A percentile compares a stretch with the other conserved stretches of the same genome.
Evolutionary conservation across 1,140 invertebrate genomes (phyloP).

Genomic region (Megalopta genalis): DNA sequence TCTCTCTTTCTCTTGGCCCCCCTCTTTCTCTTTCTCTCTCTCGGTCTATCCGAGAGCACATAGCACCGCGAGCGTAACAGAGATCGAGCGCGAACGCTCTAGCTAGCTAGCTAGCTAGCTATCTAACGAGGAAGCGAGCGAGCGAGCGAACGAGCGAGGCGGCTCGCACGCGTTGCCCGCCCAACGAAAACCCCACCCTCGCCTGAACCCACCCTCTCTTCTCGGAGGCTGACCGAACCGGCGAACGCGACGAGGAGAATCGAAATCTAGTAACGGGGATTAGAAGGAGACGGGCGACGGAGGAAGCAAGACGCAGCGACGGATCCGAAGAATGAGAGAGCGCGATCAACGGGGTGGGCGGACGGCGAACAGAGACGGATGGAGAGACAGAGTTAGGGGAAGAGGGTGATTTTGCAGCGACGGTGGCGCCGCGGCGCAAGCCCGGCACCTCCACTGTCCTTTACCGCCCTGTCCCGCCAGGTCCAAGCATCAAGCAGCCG

Average conservation of each 20-base stretch:
- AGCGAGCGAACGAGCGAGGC: slow-evolving; percentile 1
- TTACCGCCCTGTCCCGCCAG: slow-evolving; percentile 48
- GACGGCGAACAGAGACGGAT: no score
- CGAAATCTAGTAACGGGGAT: not conserved
- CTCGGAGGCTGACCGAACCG: slow-evolving; percentile 10
- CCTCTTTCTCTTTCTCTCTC: no score
- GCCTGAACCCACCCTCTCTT: not conserved
- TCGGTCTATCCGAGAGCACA: not conserved
- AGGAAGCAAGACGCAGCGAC: not conserved
- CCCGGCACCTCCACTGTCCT: slow-evolving; percentile 55
- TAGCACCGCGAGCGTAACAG: slow-evolving; percentile 16
- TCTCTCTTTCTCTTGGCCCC: no score
- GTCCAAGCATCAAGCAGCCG: slow-evolving; percentile 22
- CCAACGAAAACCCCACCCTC: slow-evolving; percentile 55
- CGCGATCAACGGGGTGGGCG: not conserved
- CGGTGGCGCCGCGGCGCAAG: slow-evolving; percentile 68
- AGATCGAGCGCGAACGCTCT: slow-evolving; percentile 4
- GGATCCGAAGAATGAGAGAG: not conserved
- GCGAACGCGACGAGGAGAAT: not conserved
- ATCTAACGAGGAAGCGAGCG: no score
- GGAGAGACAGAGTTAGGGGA: not conserved
- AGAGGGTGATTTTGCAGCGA: slow-evolving; percentile 44
- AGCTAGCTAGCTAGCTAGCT: no score
- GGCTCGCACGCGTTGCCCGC: slow-evolving; percentile 38
- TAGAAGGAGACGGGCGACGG: not conserved